Base-by-base conservation (phyloP, 2,888 invertebrate genomes). In the Athrips mouffetella region DNA sequence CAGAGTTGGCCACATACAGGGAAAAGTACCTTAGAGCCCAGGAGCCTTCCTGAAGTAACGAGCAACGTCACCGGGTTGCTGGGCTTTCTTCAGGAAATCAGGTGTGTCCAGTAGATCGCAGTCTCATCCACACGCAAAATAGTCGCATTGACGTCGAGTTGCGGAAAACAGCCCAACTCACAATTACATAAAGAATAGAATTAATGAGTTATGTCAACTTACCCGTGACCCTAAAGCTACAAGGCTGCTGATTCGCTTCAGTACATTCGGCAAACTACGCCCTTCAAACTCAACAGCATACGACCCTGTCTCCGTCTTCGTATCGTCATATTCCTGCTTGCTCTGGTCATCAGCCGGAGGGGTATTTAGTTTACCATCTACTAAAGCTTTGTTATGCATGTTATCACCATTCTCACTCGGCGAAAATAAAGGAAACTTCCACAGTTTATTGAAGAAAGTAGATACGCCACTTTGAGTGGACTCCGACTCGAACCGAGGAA, bases 171-270 rank as follows among this genome's bases (percentile, higher is more conserved):
- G n/a, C n/a, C n/a, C n/a, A n/a, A n/a, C n/a, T n/a, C n/a, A n/a
- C n/a, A n/a, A n/a, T n/a, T n/a, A n/a, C n/a, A n/a, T 27, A 4
- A 27, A 5, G 7, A 10, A 27, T 27, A 5, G 3, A 7, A 3
- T 10, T 20, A 21, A 13, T 10, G 3, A 25, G 27, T 8, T 4
- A 31, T 1, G 18, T 29, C 20, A 30, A 85, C 92, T 90, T 86
- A 96, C 96, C 67, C 91, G 92, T 63, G 92, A 93, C 63, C 94
- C 94, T 47, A 93, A 79, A n/a, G 95, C 96, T 37, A 97, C 89
- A 44, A 97, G 91, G 75, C 94, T 96, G 67, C 96, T 95, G 44
- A 98, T 96, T 61, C 97, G 90, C 66, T 93, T 94, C 15, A 98
- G 84, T 52, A 98, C 96, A 88, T 95, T 96, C 0, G 94, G 93